Conservation (phyloP, 1,140 invertebrate genomes). For the Macrosteles quadrilineatus region DNA sequence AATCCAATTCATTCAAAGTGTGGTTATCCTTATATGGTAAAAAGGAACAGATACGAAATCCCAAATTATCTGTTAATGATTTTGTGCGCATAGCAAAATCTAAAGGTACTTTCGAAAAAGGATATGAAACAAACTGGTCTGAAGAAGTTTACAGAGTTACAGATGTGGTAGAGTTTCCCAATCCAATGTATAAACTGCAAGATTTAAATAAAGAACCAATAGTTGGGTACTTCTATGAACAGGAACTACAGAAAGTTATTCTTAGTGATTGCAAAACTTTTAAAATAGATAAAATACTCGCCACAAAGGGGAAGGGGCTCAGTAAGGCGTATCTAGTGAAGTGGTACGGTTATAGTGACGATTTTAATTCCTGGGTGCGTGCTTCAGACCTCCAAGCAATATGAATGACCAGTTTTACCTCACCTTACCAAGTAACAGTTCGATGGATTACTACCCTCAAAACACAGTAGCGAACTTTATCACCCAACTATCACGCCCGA, state of each 20-base stretch:
- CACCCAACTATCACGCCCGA: background rate
- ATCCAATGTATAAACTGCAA: background rate
- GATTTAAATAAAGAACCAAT: background rate
- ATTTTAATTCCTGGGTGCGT: background rate
- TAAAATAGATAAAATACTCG: constrained; percentile 3
- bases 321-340: background rate
- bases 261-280: background rate
- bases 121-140: background rate
- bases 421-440: background rate
- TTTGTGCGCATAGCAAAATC: background rate
- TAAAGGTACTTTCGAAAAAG: background rate
- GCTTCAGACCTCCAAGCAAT: background rate
- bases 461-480: background rate
- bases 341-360: background rate
- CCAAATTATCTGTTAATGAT: background rate
- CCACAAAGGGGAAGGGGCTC: background rate
- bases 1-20: background rate
- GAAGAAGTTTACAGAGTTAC: background rate
- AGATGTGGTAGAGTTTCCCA: background rate
- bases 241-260: background rate
- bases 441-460: background rate
- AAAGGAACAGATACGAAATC: background rate
- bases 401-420: background rate
- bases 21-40: background rate
- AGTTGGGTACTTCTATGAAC: background rate